Evolutionary conservation across 2,113 vertebrate species (phyloP).

Genomic region (Tapirus terrestris): DNA sequence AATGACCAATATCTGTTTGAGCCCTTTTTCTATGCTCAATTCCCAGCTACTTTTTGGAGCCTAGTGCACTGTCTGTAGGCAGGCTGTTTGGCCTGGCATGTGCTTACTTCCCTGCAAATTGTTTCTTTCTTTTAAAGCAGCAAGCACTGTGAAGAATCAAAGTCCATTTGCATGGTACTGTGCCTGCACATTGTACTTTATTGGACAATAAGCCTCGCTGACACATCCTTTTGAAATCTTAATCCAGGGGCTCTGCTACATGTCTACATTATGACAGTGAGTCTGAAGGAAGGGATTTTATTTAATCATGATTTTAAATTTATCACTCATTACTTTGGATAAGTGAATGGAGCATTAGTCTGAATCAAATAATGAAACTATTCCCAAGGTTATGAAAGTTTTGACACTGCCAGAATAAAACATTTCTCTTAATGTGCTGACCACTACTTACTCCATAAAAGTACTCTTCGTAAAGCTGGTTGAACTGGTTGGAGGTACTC

Average conservation of each 20-base stretch:
- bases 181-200: not conserved
- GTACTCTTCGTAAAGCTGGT: not conserved
- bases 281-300: constrained; percentile 14
- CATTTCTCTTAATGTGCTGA: constrained; percentile 39
- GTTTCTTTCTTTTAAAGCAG: constrained; percentile 39
- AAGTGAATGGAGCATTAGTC: constrained; percentile 60
- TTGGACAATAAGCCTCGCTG: not conserved
- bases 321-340: constrained; percentile 8
- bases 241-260: not conserved
- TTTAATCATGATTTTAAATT: not conserved
- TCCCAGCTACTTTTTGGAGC: not conserved
- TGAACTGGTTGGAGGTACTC: constrained; percentile 20
- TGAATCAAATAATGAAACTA: not conserved
- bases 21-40: not conserved
- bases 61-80: not conserved
- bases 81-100: not conserved
- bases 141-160: not conserved
- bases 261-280: not conserved
- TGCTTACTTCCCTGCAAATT: not conserved
- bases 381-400: constrained; percentile 22
- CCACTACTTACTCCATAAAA: not conserved
- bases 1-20: constrained; percentile 36
- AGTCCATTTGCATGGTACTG: not conserved
- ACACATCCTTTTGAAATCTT: not conserved
- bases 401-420: constrained; percentile 21